These are phyloP conservation scores for Brachyptera putata DNA, from an alignment of 2,888 invertebrate species.

Conservation along the genomic window DNA sequence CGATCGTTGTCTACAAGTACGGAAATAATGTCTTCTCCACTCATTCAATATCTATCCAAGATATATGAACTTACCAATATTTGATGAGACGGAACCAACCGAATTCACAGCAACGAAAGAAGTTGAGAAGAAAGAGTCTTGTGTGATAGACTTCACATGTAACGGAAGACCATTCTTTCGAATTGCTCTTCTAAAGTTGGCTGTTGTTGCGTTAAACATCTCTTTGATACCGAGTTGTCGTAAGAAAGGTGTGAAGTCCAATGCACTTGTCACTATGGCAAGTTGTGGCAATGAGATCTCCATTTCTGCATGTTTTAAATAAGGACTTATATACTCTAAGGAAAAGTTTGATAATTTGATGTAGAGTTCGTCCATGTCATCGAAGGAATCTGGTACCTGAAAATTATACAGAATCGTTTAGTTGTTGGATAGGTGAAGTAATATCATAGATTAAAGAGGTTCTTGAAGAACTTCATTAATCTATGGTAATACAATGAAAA, in stretches of 20 bases:
- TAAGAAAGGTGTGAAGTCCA: conserved; percentile 38
- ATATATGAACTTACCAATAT: conserved; percentile 37
- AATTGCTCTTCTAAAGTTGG: conserved; percentile 23
- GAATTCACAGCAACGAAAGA: conserved; percentile 41
- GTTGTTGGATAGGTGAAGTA: too few species aligned
- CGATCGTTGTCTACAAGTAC: too few species aligned
- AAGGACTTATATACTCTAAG: conserved; percentile 33
- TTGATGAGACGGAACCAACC: conserved; percentile 37
- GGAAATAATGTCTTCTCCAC: too few species aligned
- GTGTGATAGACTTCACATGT: conserved; percentile 37
- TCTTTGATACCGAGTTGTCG: conserved; percentile 36
- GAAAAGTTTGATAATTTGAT: conserved; percentile 32
- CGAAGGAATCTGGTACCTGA: conserved; percentile 38
- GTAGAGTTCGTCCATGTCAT: conserved; percentile 34
- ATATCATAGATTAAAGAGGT: too few species aligned
- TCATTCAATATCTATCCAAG: too few species aligned
- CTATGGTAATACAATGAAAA: too few species aligned
- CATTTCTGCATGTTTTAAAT: conserved; percentile 36
- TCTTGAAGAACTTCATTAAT: too few species aligned
- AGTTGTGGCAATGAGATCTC: conserved; percentile 40
- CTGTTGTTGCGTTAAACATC: conserved; percentile 33
- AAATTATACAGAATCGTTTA: too few species aligned
- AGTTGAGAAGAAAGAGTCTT: conserved; percentile 40
- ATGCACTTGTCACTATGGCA: conserved; percentile 37
- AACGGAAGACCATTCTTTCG: conserved; percentile 22